Conservation (phyloP, 2,888 invertebrate genomes). For the Chrysolina oricalcia region DNA sequence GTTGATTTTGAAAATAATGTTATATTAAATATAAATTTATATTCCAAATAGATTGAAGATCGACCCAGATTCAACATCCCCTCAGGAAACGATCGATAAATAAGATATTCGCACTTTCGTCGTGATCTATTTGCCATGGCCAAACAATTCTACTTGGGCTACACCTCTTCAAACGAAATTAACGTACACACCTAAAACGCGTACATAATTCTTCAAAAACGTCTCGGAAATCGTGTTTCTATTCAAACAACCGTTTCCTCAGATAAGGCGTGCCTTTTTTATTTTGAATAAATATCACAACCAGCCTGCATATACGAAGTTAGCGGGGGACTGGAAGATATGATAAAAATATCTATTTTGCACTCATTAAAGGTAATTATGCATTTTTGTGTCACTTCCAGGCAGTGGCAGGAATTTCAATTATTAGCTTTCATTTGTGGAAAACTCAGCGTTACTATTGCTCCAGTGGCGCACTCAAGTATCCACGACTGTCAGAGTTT, state of each 20-base stretch:
- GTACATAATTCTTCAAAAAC: constrained; percentile 33
- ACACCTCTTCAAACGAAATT: constrained; percentile 23
- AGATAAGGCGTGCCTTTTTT: constrained; percentile 57
- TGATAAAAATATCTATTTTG: constrained; percentile 38
- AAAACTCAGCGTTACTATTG: neutral
- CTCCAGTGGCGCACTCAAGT: neutral
- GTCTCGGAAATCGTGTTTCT: constrained; percentile 52
- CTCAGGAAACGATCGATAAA: constrained; percentile 5
- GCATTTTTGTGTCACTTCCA: constrained; percentile 28
- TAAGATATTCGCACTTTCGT: neutral
- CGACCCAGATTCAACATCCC: too few relatives aligned
- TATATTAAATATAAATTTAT: too few relatives aligned
- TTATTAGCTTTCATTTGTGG: neutral
- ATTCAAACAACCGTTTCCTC: constrained; percentile 63
- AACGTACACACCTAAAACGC: constrained; percentile 20
- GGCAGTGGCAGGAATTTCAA: constrained; percentile 12
- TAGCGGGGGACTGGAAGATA: constrained; percentile 9
- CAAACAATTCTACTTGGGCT: constrained; percentile 15
- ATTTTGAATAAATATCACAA: constrained; percentile 21
- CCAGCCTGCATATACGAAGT: constrained; percentile 18
- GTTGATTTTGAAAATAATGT: too few relatives aligned
- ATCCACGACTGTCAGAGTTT: neutral
- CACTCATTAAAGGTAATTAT: constrained; percentile 39
- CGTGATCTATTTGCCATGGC: constrained; percentile 11
- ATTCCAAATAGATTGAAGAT: too few relatives aligned